Base-by-base conservation (phyloP, 2,113 vertebrate species). In the Hipposideros armiger region DNA sequence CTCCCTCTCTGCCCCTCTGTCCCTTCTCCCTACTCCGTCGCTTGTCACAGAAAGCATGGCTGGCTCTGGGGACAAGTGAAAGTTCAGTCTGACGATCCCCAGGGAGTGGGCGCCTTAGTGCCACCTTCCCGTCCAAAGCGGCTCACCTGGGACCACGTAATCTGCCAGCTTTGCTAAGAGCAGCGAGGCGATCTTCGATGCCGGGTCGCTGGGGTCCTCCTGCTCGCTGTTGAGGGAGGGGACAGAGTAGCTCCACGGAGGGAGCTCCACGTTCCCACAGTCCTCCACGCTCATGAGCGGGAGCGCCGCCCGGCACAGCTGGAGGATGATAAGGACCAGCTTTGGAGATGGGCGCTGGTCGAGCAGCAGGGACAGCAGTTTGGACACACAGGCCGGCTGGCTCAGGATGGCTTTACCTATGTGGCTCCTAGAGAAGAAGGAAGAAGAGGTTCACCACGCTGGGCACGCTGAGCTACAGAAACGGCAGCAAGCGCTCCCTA, bases 241-340 rank as follows among this genome's bases (percentile, higher is more conserved):
- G 11, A 99, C 99, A 0, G 99, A 99, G 98, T 99, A 99, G 97
- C 99, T 99, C 99, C 99, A 99, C 0, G 99, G 99, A 0, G 99
- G 99, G 83, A 99, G 98, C 9, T 99, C 99, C 95, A 99, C 99
- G 0, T 99, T 99, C 8, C 99, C 99, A 97, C 99, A 99, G 97
- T 99, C 99, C 97, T 99, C 99, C 20, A 99, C 99, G 0, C 99
- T 99, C 99, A 99, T 99, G 80, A 99, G 99, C 3, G 99, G 99
- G 94, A 99, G 98, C 0, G 99, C 99, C 1, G 99, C 99, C 64
- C 99, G 99, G 96, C 99, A 99, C 60, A 99, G 66, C 97, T 99
- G 99, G 42, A 99, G 99, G 96, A 99, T 99, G 96, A 99, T 99
- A 54, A 99, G 99, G 19, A 99, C 99, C 97, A 99, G 97, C 97